Evolutionary conservation across 2,797 vertebrate species (phyloP), one percentile per base, ranked within the genome.

Genomic region (Xenentodon cancila): DNA sequence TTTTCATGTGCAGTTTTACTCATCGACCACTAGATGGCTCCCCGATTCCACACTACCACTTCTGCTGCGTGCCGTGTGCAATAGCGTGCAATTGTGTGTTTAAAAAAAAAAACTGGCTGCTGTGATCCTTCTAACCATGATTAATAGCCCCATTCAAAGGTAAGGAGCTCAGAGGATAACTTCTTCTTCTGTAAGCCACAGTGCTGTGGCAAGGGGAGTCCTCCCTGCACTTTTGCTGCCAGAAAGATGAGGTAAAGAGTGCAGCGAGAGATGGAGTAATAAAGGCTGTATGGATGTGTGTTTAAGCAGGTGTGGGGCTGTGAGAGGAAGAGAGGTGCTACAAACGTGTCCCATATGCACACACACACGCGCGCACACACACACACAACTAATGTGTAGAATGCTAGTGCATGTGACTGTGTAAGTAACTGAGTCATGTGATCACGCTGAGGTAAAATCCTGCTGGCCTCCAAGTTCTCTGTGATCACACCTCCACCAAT

Each of bases 141-240:
- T 91, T 91, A 93, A 93, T 92, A 89, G 82, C 68, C 81, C 85
- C 82, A 84, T 89, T 91, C 88, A 88, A 86, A 88, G 85, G 84
- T 90, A 88, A 88, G 86, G 86, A 91, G 88, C 88, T 87, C 84
- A 83, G 84, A 87, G 89, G 89, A 91, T 88, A 90, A 86, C 91
- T 91, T 88, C 80, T 88, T 91, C 89, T 90, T 90, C 89, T 84
- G 89, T 85, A 82, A 87, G 84, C 84, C 90, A 84, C 81, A 78
- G 75, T 62, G 72, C 74, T 71, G 86, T 55, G 75, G 85, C 80
- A 48, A 30, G 57, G 88, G 85, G 84, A 84, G 76, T n/a, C 45
- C 75, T 73, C 64, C 44, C 58, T 73, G 79, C 73, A 43, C 84
- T 64, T 57, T 2, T 79, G 53, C 79, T 53, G 55, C 53, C 73